Base-by-base conservation (phyloP, 2,797 vertebrate species). In the Sebastes steindachneri region DNA sequence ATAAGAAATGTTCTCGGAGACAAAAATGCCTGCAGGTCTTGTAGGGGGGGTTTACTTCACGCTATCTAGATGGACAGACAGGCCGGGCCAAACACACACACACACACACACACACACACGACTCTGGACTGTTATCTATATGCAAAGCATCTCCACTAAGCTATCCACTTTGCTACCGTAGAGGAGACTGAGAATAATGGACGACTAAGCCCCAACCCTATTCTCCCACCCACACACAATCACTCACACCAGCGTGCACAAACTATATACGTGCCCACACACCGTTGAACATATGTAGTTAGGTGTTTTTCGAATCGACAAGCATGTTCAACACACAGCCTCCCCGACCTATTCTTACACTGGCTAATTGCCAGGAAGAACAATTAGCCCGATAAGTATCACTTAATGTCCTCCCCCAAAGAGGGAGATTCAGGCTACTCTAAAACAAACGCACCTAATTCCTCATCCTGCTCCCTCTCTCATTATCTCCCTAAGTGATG, bases 311-410 rank as follows among this genome's bases (percentile, higher is more conserved):
- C 53, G 1, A 88, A 93, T 94, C 90, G 62, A 93, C 89, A 86
- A 86, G 82, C 82, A 85, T 79, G 82, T 64, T 70, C 71, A 87
- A 86, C 74, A 75, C 80, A 71, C 45, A 72, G 21, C 63, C 37
- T 86, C 68, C 62, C 80, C 70, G 59, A 88, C 83, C 86, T 77
- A 69, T 69, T 83, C 83, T 89, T 86, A 80, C 72, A 35, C 68
- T 66, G 74, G 72, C 77, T 93, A 92, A 90, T 91, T 92, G 82
- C 88, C 89, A 84, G 80, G 41, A 76, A 86, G 89, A 93, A 93
- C 90, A 94, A 94, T 95, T 90, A 95, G 86, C 79, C 62, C 21
- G 84, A 94, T 93, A 93, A 89, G 88, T 82, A 92, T 93, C 86
- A 77, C 67, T 87, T 93, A 90, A 83, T 89, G 91, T 88, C 73